Percentiles rank a stretch among this genome's conserved stretches.
phyloP scores from a whole-genome alignment of 1,140 invertebrate genomes.

The Conus betulinus region DNA sequence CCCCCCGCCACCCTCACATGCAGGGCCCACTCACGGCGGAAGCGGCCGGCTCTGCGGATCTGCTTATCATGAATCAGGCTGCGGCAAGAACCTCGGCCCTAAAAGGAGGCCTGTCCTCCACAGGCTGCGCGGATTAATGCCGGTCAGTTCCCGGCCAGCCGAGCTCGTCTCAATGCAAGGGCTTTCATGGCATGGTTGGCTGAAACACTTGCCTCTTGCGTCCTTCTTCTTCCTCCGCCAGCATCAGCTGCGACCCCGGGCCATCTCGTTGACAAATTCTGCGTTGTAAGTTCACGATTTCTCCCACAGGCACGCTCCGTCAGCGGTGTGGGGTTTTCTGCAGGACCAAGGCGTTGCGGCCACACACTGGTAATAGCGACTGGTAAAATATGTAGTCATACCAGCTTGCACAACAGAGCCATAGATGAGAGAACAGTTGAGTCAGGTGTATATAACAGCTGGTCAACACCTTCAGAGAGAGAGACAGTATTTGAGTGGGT shows the following conservation, averaged over 20 bases:
- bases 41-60: slow-evolving; percentile 80
- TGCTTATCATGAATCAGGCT: slow-evolving; percentile 92
- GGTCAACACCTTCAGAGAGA: too few species aligned
- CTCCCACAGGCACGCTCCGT: slow-evolving; percentile 86
- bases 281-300: slow-evolving; percentile 83
- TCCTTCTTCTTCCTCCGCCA: slow-evolving; percentile 85
- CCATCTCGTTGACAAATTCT: slow-evolving; percentile 85
- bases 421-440: too few species aligned
- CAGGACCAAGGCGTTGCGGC: slow-evolving; percentile 83
- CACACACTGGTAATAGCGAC: slow-evolving; percentile 78
- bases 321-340: slow-evolving; percentile 84
- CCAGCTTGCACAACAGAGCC: too few species aligned
- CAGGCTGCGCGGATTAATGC: slow-evolving; percentile 87
- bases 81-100: too few species aligned
- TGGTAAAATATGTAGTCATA: too few species aligned
- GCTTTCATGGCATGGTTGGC: slow-evolving; percentile 86
- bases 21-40: slow-evolving; percentile 75
- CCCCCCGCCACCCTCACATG: neutral
- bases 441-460: too few species aligned
- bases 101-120: slow-evolving; percentile 82
- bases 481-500: too few species aligned
- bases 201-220: slow-evolving; percentile 86
- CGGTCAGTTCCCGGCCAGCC: slow-evolving; percentile 83
- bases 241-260: slow-evolving; percentile 86
- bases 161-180: slow-evolving; percentile 91